Conservation (phyloP, 2,888 invertebrate genomes). For the Patella depressa region DNA sequence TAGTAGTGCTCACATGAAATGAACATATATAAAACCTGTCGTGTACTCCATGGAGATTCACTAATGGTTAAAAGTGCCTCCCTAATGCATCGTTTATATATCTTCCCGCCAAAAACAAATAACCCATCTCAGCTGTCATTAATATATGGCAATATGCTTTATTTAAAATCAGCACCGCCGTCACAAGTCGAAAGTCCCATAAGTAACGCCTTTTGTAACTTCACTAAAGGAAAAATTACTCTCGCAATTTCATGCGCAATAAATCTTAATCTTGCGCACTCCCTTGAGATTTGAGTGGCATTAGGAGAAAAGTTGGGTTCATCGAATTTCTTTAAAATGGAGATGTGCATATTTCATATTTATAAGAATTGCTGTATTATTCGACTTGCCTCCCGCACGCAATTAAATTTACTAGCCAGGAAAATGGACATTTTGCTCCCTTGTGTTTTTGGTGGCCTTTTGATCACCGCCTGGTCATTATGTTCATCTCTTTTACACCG, state of each 20-base stretch:
- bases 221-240: background rate
- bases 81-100: too few species aligned
- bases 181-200: background rate
- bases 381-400: too few species aligned
- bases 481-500: background rate
- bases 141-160: too few species aligned
- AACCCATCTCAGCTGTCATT: too few species aligned
- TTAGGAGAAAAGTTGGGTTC: background rate
- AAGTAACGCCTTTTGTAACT: background rate
- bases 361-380: background rate
- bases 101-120: too few species aligned
- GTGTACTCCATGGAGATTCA: too few species aligned
- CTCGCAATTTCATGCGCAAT: background rate
- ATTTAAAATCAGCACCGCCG: too few species aligned
- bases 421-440: too few species aligned
- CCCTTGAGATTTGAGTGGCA: constrained; percentile 2
- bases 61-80: too few species aligned
- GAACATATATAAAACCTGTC: too few species aligned
- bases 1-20: too few species aligned
- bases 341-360: constrained; percentile 7
- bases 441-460: background rate
- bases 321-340: background rate
- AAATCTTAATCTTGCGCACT: background rate
- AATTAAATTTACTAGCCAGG: too few species aligned
- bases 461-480: background rate